Base-by-base conservation (phyloP, 2,888 invertebrate species). In the Lasioglossum zephyrum region DNA sequence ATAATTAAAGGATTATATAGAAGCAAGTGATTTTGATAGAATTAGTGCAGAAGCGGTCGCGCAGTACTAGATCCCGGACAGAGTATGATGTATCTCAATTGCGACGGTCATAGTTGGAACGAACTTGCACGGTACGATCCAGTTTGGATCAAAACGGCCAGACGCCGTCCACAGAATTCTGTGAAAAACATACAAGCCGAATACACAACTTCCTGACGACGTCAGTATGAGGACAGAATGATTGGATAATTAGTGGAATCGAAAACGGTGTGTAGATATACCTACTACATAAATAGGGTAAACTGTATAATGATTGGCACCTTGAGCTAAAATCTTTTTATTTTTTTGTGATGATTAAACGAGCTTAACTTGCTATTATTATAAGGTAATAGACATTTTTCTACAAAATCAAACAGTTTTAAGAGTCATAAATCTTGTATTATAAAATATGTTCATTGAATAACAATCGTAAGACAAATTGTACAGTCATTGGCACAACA, bases 131-230 rank as follows among this genome's bases (percentile, higher is more conserved):
- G 18, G 49, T 53, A 39, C 31, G 49, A 87, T 69, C 49, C 76
- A 87, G 77, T 63, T 80, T 57, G 63, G 44, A 57, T 66, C 44
- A 53, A 78, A 57, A 31, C 80, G 41, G 39, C 13, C 18, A 66
- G 47, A 76, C 73, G 73, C 73, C 26, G 75, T 63, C 18, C 13
- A 44, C 39, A 22, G 49, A 73, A 72, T 63, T 57, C 16, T 57
- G 36, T 60, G 69, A 72, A 76, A 60, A 83, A 77, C 53, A 79
- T 60, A n/a, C 36, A 31, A 66, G 8, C 53, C 53, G 82, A 73
- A 75, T 75, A 73, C 13, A 44, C 83, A 76, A 73, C 75, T 60
- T 87, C 80, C 75, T 87, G 83, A 87, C 83, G 78, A 87, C 83
- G 78, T 60, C 83, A 80, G 80, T 22, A 87, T 73, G 70, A 76